phyloP scores from a whole-genome alignment of 2,888 invertebrate genomes.

The Tineola bisselliella region DNA sequence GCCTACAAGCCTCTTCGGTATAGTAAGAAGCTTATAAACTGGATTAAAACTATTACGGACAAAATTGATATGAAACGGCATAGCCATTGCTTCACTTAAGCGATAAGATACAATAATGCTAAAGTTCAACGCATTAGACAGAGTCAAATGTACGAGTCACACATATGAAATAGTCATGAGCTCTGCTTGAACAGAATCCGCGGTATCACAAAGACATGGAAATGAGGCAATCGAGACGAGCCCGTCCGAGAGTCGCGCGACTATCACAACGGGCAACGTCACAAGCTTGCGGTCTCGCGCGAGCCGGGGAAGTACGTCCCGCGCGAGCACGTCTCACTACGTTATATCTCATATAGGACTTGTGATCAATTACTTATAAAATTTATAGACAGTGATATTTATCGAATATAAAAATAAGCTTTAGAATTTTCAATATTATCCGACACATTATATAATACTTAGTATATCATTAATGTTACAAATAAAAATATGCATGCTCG shows the following conservation, averaged over 20 bases:
- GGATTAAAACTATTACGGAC: conserved; percentile 65
- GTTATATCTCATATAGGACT: not conserved
- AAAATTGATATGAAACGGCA: conserved; percentile 67
- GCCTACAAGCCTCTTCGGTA: conserved; percentile 33
- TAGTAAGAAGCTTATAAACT: conserved; percentile 61
- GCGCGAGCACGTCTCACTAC: not conserved
- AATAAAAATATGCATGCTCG: conserved; percentile 34
- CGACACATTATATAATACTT: conserved; percentile 25
- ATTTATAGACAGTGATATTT: conserved; percentile 28
- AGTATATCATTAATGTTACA: conserved; percentile 45
- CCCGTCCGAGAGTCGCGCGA: not conserved
- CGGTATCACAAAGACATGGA: not conserved
- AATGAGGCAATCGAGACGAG: not conserved
- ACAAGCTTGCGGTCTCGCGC: not conserved
- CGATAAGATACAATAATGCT: conserved; percentile 57
- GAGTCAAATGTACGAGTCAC: conserved; percentile 25
- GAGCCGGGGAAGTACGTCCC: not conserved
- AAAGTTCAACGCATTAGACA: conserved; percentile 43
- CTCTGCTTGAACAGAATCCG: not conserved
- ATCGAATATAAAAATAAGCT: conserved; percentile 67
- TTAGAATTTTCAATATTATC: conserved; percentile 62
- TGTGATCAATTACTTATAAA: not conserved
- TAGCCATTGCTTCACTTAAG: conserved; percentile 60
- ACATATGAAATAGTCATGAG: conserved; percentile 19
- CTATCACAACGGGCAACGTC: not conserved